A percentile compares a stretch with the other conserved stretches of the same genome.
phyloP scores from a whole-genome alignment of 2,797 vertebrate genomes.

The Rhinogobio ventralis region DNA sequence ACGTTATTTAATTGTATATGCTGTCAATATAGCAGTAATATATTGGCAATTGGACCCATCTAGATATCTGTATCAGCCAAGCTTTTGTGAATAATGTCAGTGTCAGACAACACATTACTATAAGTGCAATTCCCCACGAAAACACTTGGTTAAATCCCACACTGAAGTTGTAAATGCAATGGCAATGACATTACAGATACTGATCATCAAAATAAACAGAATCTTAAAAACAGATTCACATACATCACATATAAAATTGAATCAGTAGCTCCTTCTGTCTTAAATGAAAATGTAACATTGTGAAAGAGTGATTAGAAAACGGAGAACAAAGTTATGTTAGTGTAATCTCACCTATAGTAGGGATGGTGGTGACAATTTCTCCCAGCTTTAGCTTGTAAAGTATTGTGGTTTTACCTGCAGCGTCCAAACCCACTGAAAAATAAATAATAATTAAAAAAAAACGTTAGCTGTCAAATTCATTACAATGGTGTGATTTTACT shows the following conservation, averaged over 20 bases:
- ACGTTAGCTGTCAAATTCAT: not conserved
- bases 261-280: not conserved
- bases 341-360: constrained; percentile 86
- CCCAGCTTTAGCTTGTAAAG: constrained; percentile 92
- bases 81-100: not conserved
- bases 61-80: not conserved
- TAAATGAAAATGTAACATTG: not conserved
- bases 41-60: not conserved
- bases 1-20: not conserved
- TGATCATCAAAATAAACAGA: not conserved
- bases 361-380: constrained; percentile 92
- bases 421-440: constrained; percentile 86
- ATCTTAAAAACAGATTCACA: not conserved
- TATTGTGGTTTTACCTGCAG: constrained; percentile 93
- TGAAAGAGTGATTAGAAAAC: not conserved
- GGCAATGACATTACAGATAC: not conserved
- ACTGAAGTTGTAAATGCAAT: not conserved
- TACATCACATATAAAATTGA: not conserved
- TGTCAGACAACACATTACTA: not conserved
- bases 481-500: not conserved
- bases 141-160: not conserved
- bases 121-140: not conserved
- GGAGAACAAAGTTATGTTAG: not conserved
- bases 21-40: no score
- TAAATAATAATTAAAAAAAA: not conserved